Evolutionary conservation across 2,888 invertebrate species (phyloP), one percentile per base, ranked within the genome.

Genomic region (Yponomeuta evonymella): DNA sequence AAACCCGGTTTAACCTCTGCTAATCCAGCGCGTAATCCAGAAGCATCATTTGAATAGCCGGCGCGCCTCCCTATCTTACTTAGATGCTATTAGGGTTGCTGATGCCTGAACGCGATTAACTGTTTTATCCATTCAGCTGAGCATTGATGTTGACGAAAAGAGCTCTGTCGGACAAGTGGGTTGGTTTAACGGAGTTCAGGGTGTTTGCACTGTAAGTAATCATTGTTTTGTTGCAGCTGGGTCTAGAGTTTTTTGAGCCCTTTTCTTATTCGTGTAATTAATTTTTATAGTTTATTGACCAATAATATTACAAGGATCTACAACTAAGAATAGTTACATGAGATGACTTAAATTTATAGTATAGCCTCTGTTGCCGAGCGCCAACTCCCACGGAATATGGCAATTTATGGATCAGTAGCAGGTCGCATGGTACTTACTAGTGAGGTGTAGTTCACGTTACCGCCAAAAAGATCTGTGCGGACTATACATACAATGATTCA

Each of bases 81-180:
- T 12, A 65, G 65, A 65, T 65, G 65, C 29, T 65, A 33, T 65
- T 65, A 65, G 65, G 65, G 65, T 65, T 65, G 65, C 33, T 58
- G 51, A 58, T 58, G 15, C 15, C 15, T 58, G 15, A 51, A 58
- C 51, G 51, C 51, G 51, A 58, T 58, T 58, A 58, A 12, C 12
- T 58, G 51, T 58, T 58, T 15, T 58, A 58, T 58, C 51, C 51
- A 58, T 58, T 58, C 51, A 58, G 51, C 12, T 58, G 51, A 58
- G 51, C 51, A 58, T 58, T 58, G 51, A 58, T 58, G 51, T 58
- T 58, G 15, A 12, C 51, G 51, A 58, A 58, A 58, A 15, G 51
- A 58, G 15, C 51, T 58, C 51, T 58, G 51, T 58, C 51, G 51
- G 51, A 58, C 51, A 58, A 58, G 51, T 58, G 51, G 51, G 51